Evolutionary conservation across 2,797 vertebrate genomes (phyloP), one percentile per base, ranked within the genome.

Genomic region (Micrastur ruficollis): DNA sequence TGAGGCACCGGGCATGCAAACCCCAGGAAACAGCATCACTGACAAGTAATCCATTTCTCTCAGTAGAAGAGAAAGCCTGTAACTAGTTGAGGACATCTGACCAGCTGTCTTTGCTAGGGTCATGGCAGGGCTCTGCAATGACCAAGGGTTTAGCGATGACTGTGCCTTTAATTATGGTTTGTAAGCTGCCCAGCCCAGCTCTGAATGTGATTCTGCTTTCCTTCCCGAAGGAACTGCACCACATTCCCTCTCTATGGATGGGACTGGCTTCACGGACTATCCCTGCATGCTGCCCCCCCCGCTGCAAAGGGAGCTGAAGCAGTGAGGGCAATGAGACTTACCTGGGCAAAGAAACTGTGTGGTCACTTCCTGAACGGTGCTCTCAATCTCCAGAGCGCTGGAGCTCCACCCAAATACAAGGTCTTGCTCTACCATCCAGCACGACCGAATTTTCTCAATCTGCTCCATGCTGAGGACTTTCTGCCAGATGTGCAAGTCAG

Each of bases 401-500:
- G 89, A 89, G 56, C 96, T 97, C 99, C 99, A 99, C 15, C 62
- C 90, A 92, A 99, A 99, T 9, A 99, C 78, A 1, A 97, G 90
- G 36, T 97, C 96, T 18, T 94, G 93, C 7, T 85, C 92, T 2
- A 97, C 20, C 6, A 93, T 46, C 29, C 80, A 78, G 76, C 99
- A 99, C 0, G 97, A 96, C 4, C 97, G 97, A 42, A 99, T 97
- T 10, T 94, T 95, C 36, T 68, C 97, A 17, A 99, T 82, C 92
- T 99, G 98, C 34, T 95, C 92, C 0, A 29, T 12, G 18, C 98
- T 82, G 79, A 99, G 97, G 23, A 93, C 97, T 8, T 13, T 95
- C 81, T 93, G 97, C 99, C 99, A 99, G 46, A 99, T 40, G 47
- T 98, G 98, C 66, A 99, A 61, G 70, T 98, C 98, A 0, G 99